Evolutionary conservation across 2,888 invertebrate species (phyloP).

Genomic region (Dorcus hopei): DNA sequence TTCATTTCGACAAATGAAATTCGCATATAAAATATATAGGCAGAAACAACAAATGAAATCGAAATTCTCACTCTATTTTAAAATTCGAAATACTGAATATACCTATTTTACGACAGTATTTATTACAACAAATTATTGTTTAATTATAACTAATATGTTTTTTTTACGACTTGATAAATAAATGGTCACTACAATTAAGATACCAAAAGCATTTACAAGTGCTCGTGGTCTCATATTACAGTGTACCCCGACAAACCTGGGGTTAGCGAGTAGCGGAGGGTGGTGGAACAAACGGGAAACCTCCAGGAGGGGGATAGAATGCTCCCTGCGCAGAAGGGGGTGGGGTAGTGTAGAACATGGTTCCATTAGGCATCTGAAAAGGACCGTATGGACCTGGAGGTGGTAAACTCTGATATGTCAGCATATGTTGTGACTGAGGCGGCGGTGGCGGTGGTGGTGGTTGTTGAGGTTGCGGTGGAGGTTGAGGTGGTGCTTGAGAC

Average conservation of each 20-base stretch:
- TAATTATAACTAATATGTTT: too few relatives aligned
- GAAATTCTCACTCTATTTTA: too few relatives aligned
- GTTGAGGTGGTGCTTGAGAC: constrained; percentile 19
- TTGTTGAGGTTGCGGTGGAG: constrained; percentile 45
- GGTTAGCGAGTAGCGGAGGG: constrained; percentile 40
- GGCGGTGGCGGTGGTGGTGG: constrained; percentile 36
- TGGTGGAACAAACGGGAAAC: constrained; percentile 41
- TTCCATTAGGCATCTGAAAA: constrained; percentile 40
- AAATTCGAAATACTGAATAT: too few relatives aligned
- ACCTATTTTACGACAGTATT: too few relatives aligned
- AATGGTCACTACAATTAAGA: constrained; percentile 16
- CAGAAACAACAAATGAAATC: too few relatives aligned
- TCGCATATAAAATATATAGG: too few relatives aligned
- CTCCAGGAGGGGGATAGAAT: constrained; percentile 34
- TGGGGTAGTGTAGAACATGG: constrained; percentile 43
- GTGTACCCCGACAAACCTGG: constrained; percentile 14
- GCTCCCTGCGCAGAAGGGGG: constrained; percentile 38
- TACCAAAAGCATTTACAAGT: constrained; percentile 18
- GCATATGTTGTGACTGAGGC: constrained; percentile 31
- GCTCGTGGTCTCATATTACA: constrained; percentile 17
- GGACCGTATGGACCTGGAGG: constrained; percentile 33
- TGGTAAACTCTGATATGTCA: constrained; percentile 30
- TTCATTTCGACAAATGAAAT: too few relatives aligned
- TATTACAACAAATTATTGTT: too few relatives aligned
- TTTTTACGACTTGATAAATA: too few relatives aligned